A percentile compares a stretch with the other conserved stretches of the same genome.
phyloP scores from a whole-genome alignment of 2,113 vertebrate genomes.

The Syngnathus typhle region DNA sequence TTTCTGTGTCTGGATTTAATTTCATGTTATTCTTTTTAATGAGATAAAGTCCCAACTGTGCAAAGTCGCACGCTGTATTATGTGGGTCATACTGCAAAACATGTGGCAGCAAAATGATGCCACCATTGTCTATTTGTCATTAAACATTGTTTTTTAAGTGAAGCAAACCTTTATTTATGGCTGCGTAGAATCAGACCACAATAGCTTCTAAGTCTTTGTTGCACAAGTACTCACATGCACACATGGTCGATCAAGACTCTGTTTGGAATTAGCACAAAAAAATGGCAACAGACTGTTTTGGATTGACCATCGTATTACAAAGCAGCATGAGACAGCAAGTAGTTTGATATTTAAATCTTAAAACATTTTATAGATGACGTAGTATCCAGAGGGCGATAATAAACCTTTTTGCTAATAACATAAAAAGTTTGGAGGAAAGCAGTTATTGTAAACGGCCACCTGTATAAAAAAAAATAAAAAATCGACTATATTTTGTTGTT shows the following conservation, averaged over 20 bases:
- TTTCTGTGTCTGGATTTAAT: slow-evolving; percentile 9
- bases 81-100: neutral
- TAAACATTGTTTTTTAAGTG: slow-evolving; percentile 27
- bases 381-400: slow-evolving; percentile 22
- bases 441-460: neutral
- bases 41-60: neutral
- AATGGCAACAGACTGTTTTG: slow-evolving; percentile 14
- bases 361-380: slow-evolving; percentile 20
- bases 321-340: neutral
- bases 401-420: slow-evolving; percentile 29
- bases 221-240: slow-evolving; percentile 25
- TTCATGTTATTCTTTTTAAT: neutral
- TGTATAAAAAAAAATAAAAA: neutral
- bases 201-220: slow-evolving; percentile 31
- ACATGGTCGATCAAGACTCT: slow-evolving; percentile 21
- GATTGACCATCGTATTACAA: neutral
- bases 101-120: slow-evolving; percentile 14
- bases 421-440: neutral
- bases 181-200: slow-evolving; percentile 29
- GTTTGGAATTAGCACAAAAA: slow-evolving; percentile 22
- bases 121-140: slow-evolving; percentile 23
- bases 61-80: neutral
- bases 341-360: neutral
- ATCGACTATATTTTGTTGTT: too few relatives aligned
- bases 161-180: slow-evolving; percentile 24